phyloP scores from a whole-genome alignment of 2,888 invertebrate species.

The Chymomyza fuscimana region DNA sequence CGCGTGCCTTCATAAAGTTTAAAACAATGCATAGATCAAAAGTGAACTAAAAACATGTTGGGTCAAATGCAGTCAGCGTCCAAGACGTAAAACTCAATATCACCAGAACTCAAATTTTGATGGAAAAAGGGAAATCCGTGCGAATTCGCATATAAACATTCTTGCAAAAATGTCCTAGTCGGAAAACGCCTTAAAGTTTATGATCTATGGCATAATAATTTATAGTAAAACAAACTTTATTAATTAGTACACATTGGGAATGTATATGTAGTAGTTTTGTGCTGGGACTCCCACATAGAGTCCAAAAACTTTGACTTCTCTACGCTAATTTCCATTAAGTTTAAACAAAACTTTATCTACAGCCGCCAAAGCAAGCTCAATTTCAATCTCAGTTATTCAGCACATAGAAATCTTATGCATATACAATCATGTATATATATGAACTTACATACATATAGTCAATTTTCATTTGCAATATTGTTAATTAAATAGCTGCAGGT shows the following conservation, averaged over 20 bases:
- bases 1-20: no score
- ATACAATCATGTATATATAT: not conserved
- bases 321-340: not conserved
- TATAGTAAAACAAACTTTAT: not conserved
- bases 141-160: no score
- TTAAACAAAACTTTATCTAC: not conserved
- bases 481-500: conserved; percentile 43
- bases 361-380: not conserved
- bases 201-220: not conserved
- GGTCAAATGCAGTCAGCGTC: no score
- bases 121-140: no score
- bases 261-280: not conserved
- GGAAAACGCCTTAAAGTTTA: not conserved
- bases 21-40: no score
- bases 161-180: no score
- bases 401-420: not conserved
- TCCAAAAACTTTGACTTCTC: not conserved
- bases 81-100: no score
- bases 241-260: not conserved
- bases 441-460: not conserved
- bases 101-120: no score
- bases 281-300: not conserved
- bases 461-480: conserved; percentile 14
- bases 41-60: no score
- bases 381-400: not conserved